These are phyloP conservation scores for Eucidaris tribuloides DNA, from an alignment of 35 echinoderm and acorn worm species.

Conservation along the genomic window DNA sequence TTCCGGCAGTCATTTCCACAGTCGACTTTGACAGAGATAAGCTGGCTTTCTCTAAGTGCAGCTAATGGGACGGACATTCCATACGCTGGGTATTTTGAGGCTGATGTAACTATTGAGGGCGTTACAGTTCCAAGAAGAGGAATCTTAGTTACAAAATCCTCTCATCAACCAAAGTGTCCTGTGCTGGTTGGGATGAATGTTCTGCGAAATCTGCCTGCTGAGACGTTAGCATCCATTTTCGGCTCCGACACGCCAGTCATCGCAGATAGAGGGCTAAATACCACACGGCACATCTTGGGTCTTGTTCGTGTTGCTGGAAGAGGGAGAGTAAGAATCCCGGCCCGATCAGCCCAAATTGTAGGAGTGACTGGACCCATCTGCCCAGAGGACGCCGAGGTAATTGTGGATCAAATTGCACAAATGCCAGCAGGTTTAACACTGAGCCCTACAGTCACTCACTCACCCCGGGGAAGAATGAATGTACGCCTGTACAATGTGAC, in stretches of 20 bases:
- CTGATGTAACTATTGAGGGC: background rate
- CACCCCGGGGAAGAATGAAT: background rate
- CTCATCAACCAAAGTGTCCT: background rate
- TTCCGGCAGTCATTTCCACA: constrained; percentile 8
- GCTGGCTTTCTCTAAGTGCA: constrained; percentile 26
- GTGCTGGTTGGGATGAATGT: constrained; percentile 23
- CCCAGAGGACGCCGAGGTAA: background rate
- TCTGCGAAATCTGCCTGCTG: background rate
- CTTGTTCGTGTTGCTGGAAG: constrained; percentile 28
- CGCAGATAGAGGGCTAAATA: background rate
- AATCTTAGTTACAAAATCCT: background rate
- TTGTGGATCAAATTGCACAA: background rate
- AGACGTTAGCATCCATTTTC: background rate
- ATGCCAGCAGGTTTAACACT: background rate
- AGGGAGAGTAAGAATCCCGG: constrained; percentile 12
- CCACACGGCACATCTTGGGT: background rate
- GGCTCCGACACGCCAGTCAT: background rate
- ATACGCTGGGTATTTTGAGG: constrained; percentile 26
- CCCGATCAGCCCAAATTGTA: background rate
- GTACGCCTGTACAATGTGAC: background rate
- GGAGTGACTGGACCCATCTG: background rate
- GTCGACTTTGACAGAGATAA: background rate
- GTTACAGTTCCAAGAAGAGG: background rate
- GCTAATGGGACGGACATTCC: constrained; percentile 45
- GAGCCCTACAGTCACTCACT: background rate